Evolutionary conservation across 2,888 invertebrate genomes (phyloP), one percentile per base, ranked within the genome.

Genomic region (Hartigia nigra): DNA sequence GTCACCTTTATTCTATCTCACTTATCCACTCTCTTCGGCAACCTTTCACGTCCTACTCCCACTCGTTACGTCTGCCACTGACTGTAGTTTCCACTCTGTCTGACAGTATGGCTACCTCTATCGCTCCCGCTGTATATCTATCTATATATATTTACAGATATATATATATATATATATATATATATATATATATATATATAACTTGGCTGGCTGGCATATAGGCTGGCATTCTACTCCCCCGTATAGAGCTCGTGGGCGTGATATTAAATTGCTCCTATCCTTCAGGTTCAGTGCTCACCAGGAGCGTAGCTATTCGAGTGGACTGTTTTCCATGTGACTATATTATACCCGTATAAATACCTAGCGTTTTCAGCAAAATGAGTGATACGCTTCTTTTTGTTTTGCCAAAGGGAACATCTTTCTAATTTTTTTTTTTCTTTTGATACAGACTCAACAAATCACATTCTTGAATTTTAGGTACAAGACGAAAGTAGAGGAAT

Each of bases 261-360:
- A 91, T 91, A 89, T 90, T 89, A 90, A 91, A 91, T 91, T 87
- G 89, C 85, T 85, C 84, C 88, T 86, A 84, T 86, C 86, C 88
- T 88, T 75, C 36, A 14, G 36, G 35, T 72, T 85, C 83, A 82
- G 84, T 80, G 81, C 75, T 37, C 55, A 34, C 55, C 75, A 78
- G 34, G 75, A 39, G 37, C 55, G 69, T 72, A 31, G 31, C 76
- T 72, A 23, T 76, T 35, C 74, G 76, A 74, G 34, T 35, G 74
- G 37, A 31, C 35, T 37, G 35, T 55, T 74, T 31, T 34, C 74
- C 74, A 34, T 31, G 74, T 23, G 32, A 74, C 74, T 74, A 23
- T 74, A 74, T 74, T 23, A 31, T 74, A 74, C 32, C 55, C 23
- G 23, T 23, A 23, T 55, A 55, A 55, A 55, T 55, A 55, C 55